Conservation (phyloP, 2,797 vertebrate genomes). For the Cyclopterus lumpus region DNA sequence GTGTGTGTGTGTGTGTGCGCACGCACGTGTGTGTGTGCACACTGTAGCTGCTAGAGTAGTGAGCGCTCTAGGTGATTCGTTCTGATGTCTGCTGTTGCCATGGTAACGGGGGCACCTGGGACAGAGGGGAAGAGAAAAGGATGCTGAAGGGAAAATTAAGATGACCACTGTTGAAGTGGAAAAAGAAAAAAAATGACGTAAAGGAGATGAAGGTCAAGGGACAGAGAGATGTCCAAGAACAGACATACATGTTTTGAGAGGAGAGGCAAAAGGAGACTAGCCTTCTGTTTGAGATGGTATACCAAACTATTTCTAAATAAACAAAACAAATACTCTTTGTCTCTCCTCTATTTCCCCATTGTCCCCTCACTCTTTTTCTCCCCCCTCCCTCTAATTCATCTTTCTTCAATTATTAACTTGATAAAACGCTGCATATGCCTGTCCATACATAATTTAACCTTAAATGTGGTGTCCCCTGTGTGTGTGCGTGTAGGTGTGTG, state of each 20-base stretch:
- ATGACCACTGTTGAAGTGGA: slow-evolving; percentile 30
- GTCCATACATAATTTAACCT: slow-evolving; percentile 81
- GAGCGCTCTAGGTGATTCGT: slow-evolving; percentile 44
- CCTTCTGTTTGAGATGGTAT: slow-evolving; percentile 24
- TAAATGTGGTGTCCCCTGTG: slow-evolving; percentile 73
- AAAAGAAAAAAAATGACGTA: slow-evolving; percentile 6
- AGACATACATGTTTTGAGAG: slow-evolving; percentile 11
- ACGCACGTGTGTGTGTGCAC: neutral
- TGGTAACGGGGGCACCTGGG: slow-evolving; percentile 68
- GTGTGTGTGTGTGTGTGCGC: neutral
- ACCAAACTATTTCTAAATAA: slow-evolving; percentile 6
- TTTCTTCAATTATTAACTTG: slow-evolving; percentile 83
- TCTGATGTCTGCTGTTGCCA: slow-evolving; percentile 69
- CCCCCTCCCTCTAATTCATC: slow-evolving; percentile 45
- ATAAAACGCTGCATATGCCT: slow-evolving; percentile 83
- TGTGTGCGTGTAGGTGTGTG: slow-evolving; percentile 8
- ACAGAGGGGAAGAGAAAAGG: neutral
- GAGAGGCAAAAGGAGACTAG: neutral
- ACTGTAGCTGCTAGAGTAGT: slow-evolving; percentile 14
- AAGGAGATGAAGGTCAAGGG: slow-evolving; percentile 15
- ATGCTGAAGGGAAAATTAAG: slow-evolving; percentile 9
- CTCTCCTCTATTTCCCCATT: slow-evolving; percentile 12
- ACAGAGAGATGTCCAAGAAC: neutral
- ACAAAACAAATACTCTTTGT: slow-evolving; percentile 8
- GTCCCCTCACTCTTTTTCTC: neutral